These are phyloP conservation scores for Paralvinella palmiformis DNA, from an alignment of 1,140 invertebrate genomes.

Conservation along the genomic window DNA sequence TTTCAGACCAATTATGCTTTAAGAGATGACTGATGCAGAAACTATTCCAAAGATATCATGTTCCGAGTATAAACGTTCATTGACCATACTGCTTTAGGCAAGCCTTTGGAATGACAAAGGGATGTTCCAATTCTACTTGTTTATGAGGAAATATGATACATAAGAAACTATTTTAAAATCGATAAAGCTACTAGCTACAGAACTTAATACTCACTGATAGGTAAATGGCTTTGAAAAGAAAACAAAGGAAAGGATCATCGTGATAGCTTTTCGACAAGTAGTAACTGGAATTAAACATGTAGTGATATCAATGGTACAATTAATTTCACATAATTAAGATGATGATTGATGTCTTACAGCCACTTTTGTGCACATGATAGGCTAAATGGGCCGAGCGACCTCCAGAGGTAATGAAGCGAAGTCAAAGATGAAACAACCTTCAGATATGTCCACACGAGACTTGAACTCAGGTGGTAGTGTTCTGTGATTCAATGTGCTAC, in stretches of 20 bases:
- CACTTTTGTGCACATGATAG: too few species aligned
- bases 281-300: constrained; percentile 48
- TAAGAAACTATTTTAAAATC: neutral
- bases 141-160: neutral
- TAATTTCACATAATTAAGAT: too few species aligned
- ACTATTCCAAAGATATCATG: neutral
- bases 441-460: too few species aligned
- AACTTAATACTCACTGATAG: constrained; percentile 66
- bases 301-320: constrained; percentile 11
- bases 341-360: too few species aligned
- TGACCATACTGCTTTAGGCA: neutral
- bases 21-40: too few species aligned
- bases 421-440: too few species aligned
- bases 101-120: neutral
- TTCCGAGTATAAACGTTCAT: neutral
- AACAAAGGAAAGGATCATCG: constrained; percentile 86
- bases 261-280: constrained; percentile 74
- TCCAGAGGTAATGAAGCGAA: too few species aligned
- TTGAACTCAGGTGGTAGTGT: too few species aligned
- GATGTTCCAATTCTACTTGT: neutral
- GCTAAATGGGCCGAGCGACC: too few species aligned
- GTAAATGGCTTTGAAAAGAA: constrained; percentile 93
- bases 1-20: too few species aligned
- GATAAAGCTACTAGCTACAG: constrained; percentile 17
- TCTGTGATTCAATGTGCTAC: too few species aligned